A percentile compares a stretch with the other conserved stretches of the same genome.
Evolutionary conservation across 2,888 invertebrate species (phyloP).

Genomic region (Liposcelis brunnea): DNA sequence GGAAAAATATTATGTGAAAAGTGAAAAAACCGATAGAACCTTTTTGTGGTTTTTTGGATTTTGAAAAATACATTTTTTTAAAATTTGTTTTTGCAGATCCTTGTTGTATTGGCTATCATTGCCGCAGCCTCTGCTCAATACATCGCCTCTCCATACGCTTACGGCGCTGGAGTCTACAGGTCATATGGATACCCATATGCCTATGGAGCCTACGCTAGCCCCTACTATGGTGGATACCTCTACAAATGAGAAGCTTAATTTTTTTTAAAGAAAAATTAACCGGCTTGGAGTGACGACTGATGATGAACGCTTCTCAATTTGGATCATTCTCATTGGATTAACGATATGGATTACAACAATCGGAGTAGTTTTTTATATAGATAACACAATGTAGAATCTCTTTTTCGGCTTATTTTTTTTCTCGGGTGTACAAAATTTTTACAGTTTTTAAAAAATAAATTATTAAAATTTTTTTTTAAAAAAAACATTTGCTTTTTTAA

Average conservation of each 20-base stretch:
- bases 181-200: not conserved
- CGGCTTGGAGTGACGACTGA: slow-evolving; percentile 2
- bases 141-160: slow-evolving; percentile 8
- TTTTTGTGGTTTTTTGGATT: too few relatives aligned
- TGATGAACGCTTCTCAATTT: not conserved
- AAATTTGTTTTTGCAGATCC: slow-evolving; percentile 3
- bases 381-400: too few relatives aligned
- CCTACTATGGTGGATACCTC: not conserved
- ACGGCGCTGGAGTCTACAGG: not conserved
- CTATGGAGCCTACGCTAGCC: slow-evolving; percentile 4
- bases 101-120: not conserved
- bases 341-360: slow-evolving; percentile 5
- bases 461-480: too few relatives aligned
- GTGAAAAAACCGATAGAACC: too few relatives aligned
- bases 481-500: too few relatives aligned
- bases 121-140: slow-evolving; percentile 6
- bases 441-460: too few relatives aligned
- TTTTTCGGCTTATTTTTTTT: too few relatives aligned
- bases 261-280: too few relatives aligned
- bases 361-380: slow-evolving; percentile 2
- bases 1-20: too few relatives aligned
- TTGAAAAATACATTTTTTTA: not conserved
- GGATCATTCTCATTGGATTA: not conserved
- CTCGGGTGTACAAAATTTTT: too few relatives aligned
- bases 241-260: slow-evolving; percentile 4